These are phyloP conservation scores for Euglossa dilemma DNA, from an alignment of 1,140 invertebrate genomes.

Conservation along the genomic window DNA sequence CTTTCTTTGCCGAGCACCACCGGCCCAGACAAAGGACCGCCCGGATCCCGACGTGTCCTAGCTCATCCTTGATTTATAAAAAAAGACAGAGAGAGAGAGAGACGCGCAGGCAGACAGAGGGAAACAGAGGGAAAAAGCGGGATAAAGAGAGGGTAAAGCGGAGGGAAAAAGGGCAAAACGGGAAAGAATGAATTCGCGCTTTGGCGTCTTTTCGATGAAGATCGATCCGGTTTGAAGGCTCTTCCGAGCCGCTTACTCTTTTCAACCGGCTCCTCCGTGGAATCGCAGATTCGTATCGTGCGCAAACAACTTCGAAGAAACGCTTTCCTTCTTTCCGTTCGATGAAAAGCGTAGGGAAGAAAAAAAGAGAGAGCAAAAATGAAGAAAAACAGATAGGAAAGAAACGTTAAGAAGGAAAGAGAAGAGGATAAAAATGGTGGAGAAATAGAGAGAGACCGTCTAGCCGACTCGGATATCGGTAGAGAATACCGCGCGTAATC, in stretches of 20 bases:
- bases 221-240: constrained; percentile 32
- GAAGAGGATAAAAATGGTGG: too few relatives aligned
- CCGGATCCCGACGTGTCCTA: constrained; percentile 47
- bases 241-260: constrained; percentile 14
- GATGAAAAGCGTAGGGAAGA: neutral
- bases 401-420: too few relatives aligned
- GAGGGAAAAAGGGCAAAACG: neutral
- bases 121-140: neutral
- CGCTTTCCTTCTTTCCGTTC: neutral
- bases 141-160: too few relatives aligned
- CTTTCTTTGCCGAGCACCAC: neutral
- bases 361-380: neutral
- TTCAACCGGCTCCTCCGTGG: neutral
- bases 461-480: too few relatives aligned
- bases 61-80: constrained; percentile 35
- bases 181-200: constrained; percentile 16
- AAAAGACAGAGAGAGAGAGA: neutral
- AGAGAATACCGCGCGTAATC: neutral
- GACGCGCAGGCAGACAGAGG: too few relatives aligned
- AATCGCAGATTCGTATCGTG: constrained; percentile 16
- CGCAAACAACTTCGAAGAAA: constrained; percentile 1
- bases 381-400: too few relatives aligned
- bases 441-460: too few relatives aligned
- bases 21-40: constrained; percentile 56
- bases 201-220: constrained; percentile 13